phyloP scores from a whole-genome alignment of 1,140 invertebrate species.

The Centruroides sculpturatus region DNA sequence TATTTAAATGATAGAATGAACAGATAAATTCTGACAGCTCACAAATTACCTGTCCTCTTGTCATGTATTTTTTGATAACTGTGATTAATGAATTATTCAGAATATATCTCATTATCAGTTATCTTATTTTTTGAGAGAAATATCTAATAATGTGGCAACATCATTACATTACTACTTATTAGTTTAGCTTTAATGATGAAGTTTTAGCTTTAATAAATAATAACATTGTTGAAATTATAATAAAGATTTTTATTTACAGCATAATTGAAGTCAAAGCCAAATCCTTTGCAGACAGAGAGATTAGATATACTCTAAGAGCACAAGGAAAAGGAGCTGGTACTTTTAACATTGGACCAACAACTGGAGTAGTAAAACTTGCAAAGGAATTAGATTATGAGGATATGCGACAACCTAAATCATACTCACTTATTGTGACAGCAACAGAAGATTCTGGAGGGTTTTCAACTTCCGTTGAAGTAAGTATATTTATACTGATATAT shows the following conservation, averaged over 20 bases:
- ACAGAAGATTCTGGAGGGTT: conserved; percentile 92
- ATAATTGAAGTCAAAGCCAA: conserved; percentile 93
- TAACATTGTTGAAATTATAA: too few relatives aligned
- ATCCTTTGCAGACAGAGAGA: conserved; percentile 87
- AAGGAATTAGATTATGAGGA: conserved; percentile 93
- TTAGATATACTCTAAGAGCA: conserved; percentile 81
- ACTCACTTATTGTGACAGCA: conserved; percentile 77
- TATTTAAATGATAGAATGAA: too few relatives aligned
- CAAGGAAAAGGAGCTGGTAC: conserved; percentile 86
- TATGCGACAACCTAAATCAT: conserved; percentile 78
- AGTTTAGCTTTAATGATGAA: too few relatives aligned
- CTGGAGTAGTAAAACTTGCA: conserved; percentile 82
- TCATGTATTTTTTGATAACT: too few relatives aligned
- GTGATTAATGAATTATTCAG: too few relatives aligned
- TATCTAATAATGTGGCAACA: too few relatives aligned
- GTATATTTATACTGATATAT: conserved; percentile 44
- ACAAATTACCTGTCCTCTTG: too few relatives aligned
- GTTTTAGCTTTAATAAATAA: too few relatives aligned
- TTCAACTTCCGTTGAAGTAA: conserved; percentile 82
- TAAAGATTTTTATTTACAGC: conserved; percentile 32
- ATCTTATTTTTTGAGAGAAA: too few relatives aligned
- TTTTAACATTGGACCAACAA: conserved; percentile 85
- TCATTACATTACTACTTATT: too few relatives aligned
- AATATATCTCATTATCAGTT: too few relatives aligned
- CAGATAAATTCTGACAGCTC: too few relatives aligned